Conservation (phyloP, 2,797 vertebrate genomes). For the Sorex maritimensis region DNA sequence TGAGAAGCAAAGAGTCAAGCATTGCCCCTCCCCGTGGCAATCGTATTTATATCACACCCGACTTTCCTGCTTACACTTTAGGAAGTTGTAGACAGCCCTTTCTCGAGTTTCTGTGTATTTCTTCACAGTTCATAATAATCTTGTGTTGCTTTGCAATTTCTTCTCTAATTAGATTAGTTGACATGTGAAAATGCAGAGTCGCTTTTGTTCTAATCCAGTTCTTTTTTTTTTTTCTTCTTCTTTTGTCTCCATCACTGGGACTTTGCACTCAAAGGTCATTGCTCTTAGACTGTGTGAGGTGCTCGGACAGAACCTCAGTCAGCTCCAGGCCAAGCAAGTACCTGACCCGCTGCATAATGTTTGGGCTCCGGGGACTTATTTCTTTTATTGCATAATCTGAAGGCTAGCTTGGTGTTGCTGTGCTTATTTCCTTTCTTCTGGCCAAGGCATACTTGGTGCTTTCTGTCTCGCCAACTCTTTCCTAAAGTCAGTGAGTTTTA, state of each 20-base stretch:
- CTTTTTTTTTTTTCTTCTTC: neutral
- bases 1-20: slow-evolving; percentile 73
- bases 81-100: slow-evolving; percentile 65
- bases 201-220: slow-evolving; percentile 69
- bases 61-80: slow-evolving; percentile 65
- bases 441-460: slow-evolving; percentile 51
- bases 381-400: slow-evolving; percentile 58
- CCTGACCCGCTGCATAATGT: too few species aligned
- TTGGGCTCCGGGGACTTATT: neutral
- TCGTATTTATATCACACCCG: slow-evolving; percentile 54
- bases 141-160: slow-evolving; percentile 79
- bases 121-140: slow-evolving; percentile 81
- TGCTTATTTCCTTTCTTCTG: slow-evolving; percentile 79
- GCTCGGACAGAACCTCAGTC: too few species aligned
- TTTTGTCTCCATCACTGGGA: neutral
- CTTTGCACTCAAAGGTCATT: too few species aligned
- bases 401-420: neutral
- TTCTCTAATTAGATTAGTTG: slow-evolving; percentile 88
- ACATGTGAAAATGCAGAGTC: slow-evolving; percentile 78
- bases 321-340: too few species aligned
- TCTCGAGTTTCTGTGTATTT: slow-evolving; percentile 80
- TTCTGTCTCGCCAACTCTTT: slow-evolving; percentile 79
- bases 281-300: too few species aligned
- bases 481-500: slow-evolving; percentile 83
- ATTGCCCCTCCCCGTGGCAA: slow-evolving; percentile 61